Conservation (phyloP, 2,888 invertebrate genomes). For the Cyclophora albipunctata region DNA sequence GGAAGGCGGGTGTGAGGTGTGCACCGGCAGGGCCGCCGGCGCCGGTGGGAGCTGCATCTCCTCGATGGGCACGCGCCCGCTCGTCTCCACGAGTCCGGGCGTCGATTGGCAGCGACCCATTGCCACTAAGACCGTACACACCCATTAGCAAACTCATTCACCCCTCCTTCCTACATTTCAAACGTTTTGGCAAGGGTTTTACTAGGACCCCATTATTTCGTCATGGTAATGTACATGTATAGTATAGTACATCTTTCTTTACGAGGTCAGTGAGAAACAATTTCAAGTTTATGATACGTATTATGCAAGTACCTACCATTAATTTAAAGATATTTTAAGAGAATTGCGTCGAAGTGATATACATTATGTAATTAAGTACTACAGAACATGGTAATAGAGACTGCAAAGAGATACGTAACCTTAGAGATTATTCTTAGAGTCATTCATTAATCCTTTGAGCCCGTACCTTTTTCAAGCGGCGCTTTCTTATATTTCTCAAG, state of each 20-base stretch:
- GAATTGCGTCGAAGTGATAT: too few relatives aligned
- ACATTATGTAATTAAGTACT: too few relatives aligned
- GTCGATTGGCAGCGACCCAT: conserved; percentile 97
- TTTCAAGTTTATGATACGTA: too few relatives aligned
- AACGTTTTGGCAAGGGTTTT: too few relatives aligned
- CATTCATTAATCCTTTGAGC: too few relatives aligned
- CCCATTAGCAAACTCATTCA: neutral
- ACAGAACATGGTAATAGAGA: too few relatives aligned
- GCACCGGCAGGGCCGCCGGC: conserved; percentile 52
- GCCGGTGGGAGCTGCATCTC: conserved; percentile 64
- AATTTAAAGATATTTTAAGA: too few relatives aligned
- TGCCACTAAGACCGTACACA: conserved; percentile 79
- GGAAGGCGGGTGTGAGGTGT: conserved; percentile 66
- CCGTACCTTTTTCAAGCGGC: conserved; percentile 90
- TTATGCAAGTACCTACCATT: too few relatives aligned
- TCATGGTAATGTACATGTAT: conserved; percentile 53
- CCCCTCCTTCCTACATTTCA: neutral
- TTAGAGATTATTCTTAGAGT: too few relatives aligned
- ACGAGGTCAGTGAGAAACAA: too few relatives aligned
- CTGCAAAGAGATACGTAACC: too few relatives aligned
- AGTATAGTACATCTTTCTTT: too few relatives aligned
- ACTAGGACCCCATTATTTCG: neutral
- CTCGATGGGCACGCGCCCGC: conserved; percentile 91
- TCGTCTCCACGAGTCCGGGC: conserved; percentile 95
- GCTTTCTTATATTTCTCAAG: conserved; percentile 98